Evolutionary conservation across 2,113 vertebrate species (phyloP).

Genomic region (Rissa tridactyla): DNA sequence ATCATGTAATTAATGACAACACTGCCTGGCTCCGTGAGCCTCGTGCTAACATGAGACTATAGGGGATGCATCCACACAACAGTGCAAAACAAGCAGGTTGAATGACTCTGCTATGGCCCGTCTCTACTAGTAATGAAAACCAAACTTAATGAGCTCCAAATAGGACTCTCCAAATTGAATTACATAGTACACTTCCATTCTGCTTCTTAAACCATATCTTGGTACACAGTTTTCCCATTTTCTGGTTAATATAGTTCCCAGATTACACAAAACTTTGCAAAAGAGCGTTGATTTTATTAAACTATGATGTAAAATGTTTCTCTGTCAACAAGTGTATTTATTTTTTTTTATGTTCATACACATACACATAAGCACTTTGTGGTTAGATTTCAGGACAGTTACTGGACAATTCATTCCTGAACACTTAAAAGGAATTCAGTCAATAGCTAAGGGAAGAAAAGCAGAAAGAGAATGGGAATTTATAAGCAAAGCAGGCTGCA

Average conservation of each 20-base stretch:
- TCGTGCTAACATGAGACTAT: background rate
- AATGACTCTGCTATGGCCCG: background rate
- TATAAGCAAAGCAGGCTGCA: background rate
- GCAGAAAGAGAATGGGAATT: background rate
- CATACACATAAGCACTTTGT: background rate
- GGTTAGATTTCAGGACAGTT: constrained; percentile 34
- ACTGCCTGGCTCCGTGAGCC: background rate
- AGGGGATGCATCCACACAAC: background rate
- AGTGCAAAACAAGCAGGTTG: background rate
- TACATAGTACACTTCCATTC: constrained; percentile 33
- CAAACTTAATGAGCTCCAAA: constrained; percentile 27
- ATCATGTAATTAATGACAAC: background rate
- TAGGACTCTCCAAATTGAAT: constrained; percentile 32
- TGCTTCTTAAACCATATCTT: constrained; percentile 43
- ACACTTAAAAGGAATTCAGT: background rate
- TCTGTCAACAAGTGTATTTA: constrained; percentile 14
- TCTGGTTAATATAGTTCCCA: constrained; percentile 40
- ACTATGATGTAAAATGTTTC: constrained; percentile 45
- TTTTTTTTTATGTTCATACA: constrained; percentile 45
- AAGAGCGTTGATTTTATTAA: constrained; percentile 34
- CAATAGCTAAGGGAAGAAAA: background rate
- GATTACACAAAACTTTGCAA: constrained; percentile 35
- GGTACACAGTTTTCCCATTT: constrained; percentile 48
- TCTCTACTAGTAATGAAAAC: background rate
- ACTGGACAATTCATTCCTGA: constrained; percentile 35